Base-by-base conservation (phyloP, 2,888 invertebrate species). In the Trypoxylon attenuatum region DNA sequence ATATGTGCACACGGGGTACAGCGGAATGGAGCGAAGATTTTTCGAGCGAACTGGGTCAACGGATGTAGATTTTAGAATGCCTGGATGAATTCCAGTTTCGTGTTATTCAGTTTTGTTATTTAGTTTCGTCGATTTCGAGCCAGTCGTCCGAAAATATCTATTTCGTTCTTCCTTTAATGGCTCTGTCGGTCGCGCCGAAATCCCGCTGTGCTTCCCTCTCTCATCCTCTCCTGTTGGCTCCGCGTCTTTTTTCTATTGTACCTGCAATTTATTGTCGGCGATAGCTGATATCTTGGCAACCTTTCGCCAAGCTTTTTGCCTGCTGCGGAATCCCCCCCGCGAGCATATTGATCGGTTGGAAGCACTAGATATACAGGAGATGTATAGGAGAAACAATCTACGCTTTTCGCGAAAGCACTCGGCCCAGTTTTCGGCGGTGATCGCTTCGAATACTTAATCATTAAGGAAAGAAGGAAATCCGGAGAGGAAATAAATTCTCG, bases 381-480 rank as follows among this genome's bases (percentile, higher is more conserved):
- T 6, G 27, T 5, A 10, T 10, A 10, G 27, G 27, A 10, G n/a
- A 13, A 22, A 19, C 38, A n/a, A 50, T 50, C 38, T 22, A 21
- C 19, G 39, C 38, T 42, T 42, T 19, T 18, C n/a, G 21, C 16
- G 3, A 27, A 15, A 18, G 22, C 43, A 50, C 5, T 27, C 33
- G 27, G 33, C 5, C 22, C n/a, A 39, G 42, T 49, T 51, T 60
- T 56, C 56, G 41, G 54, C 52, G 55, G 46, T 69, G 68, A 69
- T 69, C 69, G 69, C 22, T n/a, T 19, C 39, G 53, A 58, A 69
- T 69, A 57, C 47, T n/a, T n/a, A n/a, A 62, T 67, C 68, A 68
- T 55, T 57, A 54, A 21, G 27, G 15, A 4, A 10, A 41, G 21
- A 15, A 25, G 39, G 16, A 19, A 22, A 68, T 63, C 59, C 42